phyloP scores from a whole-genome alignment of 1,140 invertebrate genomes.

The Leptoteleia sp. region DNA sequence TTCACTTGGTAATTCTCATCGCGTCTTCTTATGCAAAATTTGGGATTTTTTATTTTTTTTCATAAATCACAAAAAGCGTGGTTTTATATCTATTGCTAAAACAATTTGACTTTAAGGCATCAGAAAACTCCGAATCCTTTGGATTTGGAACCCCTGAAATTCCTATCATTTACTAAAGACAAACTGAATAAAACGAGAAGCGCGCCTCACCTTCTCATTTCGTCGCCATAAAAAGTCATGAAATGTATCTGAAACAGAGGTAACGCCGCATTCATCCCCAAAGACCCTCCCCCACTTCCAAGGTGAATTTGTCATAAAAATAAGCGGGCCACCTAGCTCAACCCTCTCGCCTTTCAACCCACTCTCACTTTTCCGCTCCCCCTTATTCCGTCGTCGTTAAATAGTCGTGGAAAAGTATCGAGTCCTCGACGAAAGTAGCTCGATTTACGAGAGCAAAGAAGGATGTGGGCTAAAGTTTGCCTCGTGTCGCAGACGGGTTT shows the following conservation, averaged over 20 bases:
- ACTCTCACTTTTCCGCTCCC: constrained; percentile 17
- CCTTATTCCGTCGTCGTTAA: constrained; percentile 8
- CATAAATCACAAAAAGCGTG: too few species aligned
- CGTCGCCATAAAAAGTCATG: constrained; percentile 28
- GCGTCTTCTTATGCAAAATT: too few species aligned
- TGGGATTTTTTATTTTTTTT: too few species aligned
- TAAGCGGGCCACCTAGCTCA: constrained; percentile 9
- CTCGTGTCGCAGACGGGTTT: constrained; percentile 66
- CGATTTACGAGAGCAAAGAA: constrained; percentile 62
- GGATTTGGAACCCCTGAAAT: neutral
- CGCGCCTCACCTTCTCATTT: constrained; percentile 22
- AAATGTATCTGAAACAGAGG: constrained; percentile 17
- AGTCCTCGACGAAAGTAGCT: constrained; percentile 60
- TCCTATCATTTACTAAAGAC: neutral
- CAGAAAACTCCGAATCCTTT: neutral
- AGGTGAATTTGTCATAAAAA: constrained; percentile 31
- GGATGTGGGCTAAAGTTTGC: constrained; percentile 69
- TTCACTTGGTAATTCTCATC: too few species aligned
- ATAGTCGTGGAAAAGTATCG: constrained; percentile 43
- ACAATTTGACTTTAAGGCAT: too few species aligned
- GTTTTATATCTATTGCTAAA: too few species aligned
- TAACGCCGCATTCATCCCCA: neutral
- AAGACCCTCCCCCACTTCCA: constrained; percentile 11
- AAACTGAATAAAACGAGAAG: constrained; percentile 1
- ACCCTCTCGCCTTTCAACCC: neutral